Conservation (phyloP, 2,888 invertebrate genomes). For the Dinocampus coccinellae region DNA sequence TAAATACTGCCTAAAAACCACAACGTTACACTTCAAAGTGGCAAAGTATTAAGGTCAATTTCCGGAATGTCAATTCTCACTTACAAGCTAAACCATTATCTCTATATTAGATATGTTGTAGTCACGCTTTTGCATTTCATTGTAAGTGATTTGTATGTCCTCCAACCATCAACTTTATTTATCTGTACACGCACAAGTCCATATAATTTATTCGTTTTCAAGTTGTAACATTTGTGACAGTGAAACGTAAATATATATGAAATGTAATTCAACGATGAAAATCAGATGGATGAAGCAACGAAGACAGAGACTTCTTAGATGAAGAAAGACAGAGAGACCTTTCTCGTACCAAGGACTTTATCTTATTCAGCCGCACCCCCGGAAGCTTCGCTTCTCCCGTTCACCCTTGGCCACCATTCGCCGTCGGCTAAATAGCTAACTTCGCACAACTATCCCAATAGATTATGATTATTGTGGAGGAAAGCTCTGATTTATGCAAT, state of each 20-base stretch:
- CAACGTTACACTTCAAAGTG: background rate
- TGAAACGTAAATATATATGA: background rate
- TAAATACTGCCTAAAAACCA: constrained; percentile 3
- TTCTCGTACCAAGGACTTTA: constrained; percentile 53
- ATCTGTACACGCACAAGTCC: constrained; percentile 9
- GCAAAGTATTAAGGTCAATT: constrained; percentile 6
- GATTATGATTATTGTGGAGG: constrained; percentile 69
- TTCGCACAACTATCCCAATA: constrained; percentile 68
- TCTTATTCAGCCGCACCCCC: constrained; percentile 57
- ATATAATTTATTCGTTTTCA: constrained; percentile 10
- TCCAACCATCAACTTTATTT: constrained; percentile 15
- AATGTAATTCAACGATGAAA: background rate
- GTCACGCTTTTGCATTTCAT: constrained; percentile 6
- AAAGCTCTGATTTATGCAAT: constrained; percentile 69
- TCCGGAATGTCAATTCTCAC: background rate
- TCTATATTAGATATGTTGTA: constrained; percentile 3
- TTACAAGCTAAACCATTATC: background rate
- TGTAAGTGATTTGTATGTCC: background rate
- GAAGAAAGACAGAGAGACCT: constrained; percentile 11
- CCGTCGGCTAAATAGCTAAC: constrained; percentile 68
- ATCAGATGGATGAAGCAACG: constrained; percentile 6
- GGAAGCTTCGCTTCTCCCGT: constrained; percentile 50
- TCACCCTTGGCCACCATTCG: constrained; percentile 50
- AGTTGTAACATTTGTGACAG: background rate
- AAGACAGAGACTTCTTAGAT: background rate